Base-by-base conservation (phyloP, 2,113 vertebrate genomes). In the Vidua chalybeata region DNA sequence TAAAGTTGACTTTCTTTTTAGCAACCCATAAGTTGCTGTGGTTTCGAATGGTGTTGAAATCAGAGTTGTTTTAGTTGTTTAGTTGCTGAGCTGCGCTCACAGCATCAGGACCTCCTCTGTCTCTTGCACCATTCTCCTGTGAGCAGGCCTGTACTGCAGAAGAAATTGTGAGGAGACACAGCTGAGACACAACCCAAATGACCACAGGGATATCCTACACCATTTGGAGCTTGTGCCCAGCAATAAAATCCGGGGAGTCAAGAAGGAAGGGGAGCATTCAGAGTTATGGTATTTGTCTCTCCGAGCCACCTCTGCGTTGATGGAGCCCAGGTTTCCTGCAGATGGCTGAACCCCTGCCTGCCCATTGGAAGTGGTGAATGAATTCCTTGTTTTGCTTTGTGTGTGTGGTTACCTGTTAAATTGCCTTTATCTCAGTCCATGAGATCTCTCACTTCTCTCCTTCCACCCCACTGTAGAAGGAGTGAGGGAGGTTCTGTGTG, bases 201-300 rank as follows among this genome's bases (percentile, higher is more conserved):
- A 15, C 37, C 45, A 52, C 37, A 46, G 52, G 27, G 13, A 15
- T 39, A 8, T 24, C 37, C 37, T 52, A 58, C 22, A 28, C 10
- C 12, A 21, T 2, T 3, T 1, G 23, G 52, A 67, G 9, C 45
- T 39, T 0, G 0, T 7, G 37, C 15, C 39, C 61, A 21, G 45
- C 46, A 39, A 20, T 46, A 21, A 66, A 52, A 67, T 21, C 33
- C 17, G 33, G 13, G 13, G 16, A 67, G 33, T 21, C 19, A 39
- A 8, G 59, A 52, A 74, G 37, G 52, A 52, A 39, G 16, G 10
- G 28, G 16, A 54, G 16, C 37, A n/a, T 21, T 59, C 54, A 52
- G 61, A 39, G 37, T 7, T 46, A 1, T 3, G 15, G 23, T 16
- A 21, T 24, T 37, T 37, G 8, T 18, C 20, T 61, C 55, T n/a